Base-by-base conservation (phyloP, 2,113 vertebrate genomes). In the Corythornis vintsioides region DNA sequence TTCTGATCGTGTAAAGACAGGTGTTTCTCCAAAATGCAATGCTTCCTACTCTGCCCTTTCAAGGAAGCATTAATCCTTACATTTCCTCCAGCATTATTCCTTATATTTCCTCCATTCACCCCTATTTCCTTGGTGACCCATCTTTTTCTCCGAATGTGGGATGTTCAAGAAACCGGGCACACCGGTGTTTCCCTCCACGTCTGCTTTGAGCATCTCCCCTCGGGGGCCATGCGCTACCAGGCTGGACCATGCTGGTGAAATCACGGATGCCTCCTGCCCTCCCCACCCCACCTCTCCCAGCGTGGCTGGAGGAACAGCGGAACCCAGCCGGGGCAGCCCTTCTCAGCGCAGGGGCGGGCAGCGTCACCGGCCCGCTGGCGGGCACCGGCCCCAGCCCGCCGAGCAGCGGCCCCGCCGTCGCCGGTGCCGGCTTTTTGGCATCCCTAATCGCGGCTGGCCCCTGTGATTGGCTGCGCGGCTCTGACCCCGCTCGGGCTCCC, bases 381-480 rank as follows among this genome's bases (percentile, higher is more conserved):
- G 74, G 80, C 73, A 74, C 83, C 73, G 64, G 89, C 83, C 82
- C 66, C 83, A 60, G 19, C 63, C 80, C 64, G 26, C 28, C 70
- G 65, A 71, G 72, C 65, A 64, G 69, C 91, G n/a, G 42, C 88
- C 28, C 78, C 93, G 18, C 94, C 91, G 90, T 70, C 61, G 69
- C 83, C 84, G 24, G 88, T 93, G 48, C 95, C 90, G 96, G 91
- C 95, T 98, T 98, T 98, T 97, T 98, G 98, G 98, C 98, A 98
- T 98, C 98, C 98, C 97, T 97, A 98, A 98, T 97, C 96, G 94
- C 97, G 97, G 97, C 97, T 98, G 96, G 97, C 92, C 96, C 96
- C 94, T 91, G 97, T 97, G 98, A 99, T 99, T 99, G 99, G 99
- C 98, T 99, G 98, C 96, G 96, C 97, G 88, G 92, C 96, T 97